phyloP scores from a whole-genome alignment of 37 sponge, comb jelly and placozoan species.

The Cliona cf. orientalis region DNA sequence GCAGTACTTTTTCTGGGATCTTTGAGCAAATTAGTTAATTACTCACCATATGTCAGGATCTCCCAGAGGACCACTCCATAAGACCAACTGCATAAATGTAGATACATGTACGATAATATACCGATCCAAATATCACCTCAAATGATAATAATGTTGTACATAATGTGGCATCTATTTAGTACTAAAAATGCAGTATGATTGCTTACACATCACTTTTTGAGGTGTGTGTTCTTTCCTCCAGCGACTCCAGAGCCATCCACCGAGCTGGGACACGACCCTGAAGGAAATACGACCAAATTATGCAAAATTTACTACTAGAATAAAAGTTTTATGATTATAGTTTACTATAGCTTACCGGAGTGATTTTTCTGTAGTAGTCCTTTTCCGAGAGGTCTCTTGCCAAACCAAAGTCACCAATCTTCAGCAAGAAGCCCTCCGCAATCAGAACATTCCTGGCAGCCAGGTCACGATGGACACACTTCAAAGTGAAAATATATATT shows the following conservation, averaged over 20 bases:
- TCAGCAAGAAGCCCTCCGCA: constrained; percentile 71
- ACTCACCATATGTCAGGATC: constrained; percentile 63
- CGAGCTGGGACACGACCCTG: constrained; percentile 77
- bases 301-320: background rate
- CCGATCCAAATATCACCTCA: background rate
- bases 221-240: constrained; percentile 61
- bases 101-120: background rate
- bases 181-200: background rate
- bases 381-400: constrained; percentile 61
- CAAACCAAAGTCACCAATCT: constrained; percentile 82
- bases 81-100: constrained; percentile 51
- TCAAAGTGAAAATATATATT: background rate
- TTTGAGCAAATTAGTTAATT: too few relatives aligned
- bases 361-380: constrained; percentile 71
- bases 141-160: background rate
- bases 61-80: constrained; percentile 81
- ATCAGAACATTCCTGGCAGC: constrained; percentile 86
- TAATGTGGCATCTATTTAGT: too few relatives aligned
- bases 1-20: too few relatives aligned
- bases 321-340: background rate
- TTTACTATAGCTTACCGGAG: constrained; percentile 32
- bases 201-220: constrained; percentile 84
- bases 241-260: constrained; percentile 89
- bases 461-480: constrained; percentile 80
- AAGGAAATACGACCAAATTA: background rate